Conservation (phyloP, 2,797 vertebrate genomes). For the Eospalax fontanierii region DNA sequence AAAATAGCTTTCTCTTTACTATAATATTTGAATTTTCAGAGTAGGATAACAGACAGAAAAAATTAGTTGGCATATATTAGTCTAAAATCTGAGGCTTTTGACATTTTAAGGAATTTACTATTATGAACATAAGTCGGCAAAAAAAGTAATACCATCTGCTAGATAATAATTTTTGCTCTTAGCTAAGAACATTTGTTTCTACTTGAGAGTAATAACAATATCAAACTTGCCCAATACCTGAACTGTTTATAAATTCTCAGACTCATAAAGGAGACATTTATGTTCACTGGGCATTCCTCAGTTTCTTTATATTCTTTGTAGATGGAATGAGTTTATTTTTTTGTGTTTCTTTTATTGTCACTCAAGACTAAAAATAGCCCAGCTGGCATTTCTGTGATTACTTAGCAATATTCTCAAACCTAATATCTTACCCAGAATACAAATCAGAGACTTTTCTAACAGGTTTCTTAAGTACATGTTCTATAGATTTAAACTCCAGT, state of each 20-base stretch:
- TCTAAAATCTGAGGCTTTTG: conserved; percentile 74
- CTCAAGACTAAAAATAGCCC: conserved; percentile 1
- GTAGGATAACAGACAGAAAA: not conserved
- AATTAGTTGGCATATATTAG: conserved; percentile 53
- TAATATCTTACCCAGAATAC: conserved; percentile 30
- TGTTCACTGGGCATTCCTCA: not conserved
- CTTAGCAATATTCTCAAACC: conserved; percentile 35
- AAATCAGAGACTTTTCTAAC: conserved; percentile 54
- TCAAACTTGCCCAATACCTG: conserved; percentile 67
- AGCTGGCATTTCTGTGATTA: conserved; percentile 45
- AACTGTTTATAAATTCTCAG: conserved; percentile 65
- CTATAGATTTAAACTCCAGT: conserved; percentile 54
- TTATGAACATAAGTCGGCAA: conserved; percentile 69
- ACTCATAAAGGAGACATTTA: conserved; percentile 49
- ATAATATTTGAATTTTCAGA: conserved; percentile 8
- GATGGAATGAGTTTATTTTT: not conserved
- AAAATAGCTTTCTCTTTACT: not conserved
- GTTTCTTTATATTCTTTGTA: conserved; percentile 36
- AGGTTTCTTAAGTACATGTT: conserved; percentile 29
- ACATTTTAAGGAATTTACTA: conserved; percentile 68
- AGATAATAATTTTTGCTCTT: conserved; percentile 72
- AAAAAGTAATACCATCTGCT: conserved; percentile 72
- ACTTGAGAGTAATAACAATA: conserved; percentile 63
- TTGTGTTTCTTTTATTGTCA: conserved; percentile 7
- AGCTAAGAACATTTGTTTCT: conserved; percentile 73